Conservation (phyloP, 2,888 invertebrate species). For the Phaedon cochleariae region DNA sequence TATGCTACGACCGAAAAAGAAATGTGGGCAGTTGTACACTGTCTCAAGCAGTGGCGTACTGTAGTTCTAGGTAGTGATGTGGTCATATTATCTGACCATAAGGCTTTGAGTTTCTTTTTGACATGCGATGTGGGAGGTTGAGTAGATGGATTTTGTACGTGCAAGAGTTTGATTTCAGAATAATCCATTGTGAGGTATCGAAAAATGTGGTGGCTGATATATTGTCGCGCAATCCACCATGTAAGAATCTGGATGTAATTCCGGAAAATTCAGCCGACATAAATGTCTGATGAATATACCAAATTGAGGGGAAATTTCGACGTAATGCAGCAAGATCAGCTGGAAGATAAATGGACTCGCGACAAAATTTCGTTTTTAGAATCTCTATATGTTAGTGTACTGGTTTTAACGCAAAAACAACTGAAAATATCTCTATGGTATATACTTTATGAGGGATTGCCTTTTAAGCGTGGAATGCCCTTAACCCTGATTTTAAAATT, state of each 20-base stretch:
- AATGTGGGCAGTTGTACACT: conserved; percentile 11
- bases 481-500: too few relatives aligned
- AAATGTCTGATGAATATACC: background rate
- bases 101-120: conserved; percentile 17
- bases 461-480: too few relatives aligned
- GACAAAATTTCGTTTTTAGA: background rate
- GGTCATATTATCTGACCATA: conserved; percentile 19
- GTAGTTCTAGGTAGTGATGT: conserved; percentile 16
- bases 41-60: conserved; percentile 13
- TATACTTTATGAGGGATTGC: too few relatives aligned
- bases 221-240: conserved; percentile 14
- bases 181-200: conserved; percentile 8
- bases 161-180: conserved; percentile 18
- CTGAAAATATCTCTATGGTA: too few relatives aligned
- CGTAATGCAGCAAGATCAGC: background rate
- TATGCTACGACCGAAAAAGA: conserved; percentile 27
- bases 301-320: background rate
- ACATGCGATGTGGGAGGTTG: conserved; percentile 14
- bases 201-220: conserved; percentile 22
- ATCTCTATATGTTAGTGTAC: background rate
- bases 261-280: background rate
- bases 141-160: conserved; percentile 15
- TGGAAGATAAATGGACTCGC: background rate
- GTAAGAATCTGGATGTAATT: background rate
- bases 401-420: too few relatives aligned